phyloP scores from a whole-genome alignment of 1,140 invertebrate genomes.

The Drosophila nasuta region DNA sequence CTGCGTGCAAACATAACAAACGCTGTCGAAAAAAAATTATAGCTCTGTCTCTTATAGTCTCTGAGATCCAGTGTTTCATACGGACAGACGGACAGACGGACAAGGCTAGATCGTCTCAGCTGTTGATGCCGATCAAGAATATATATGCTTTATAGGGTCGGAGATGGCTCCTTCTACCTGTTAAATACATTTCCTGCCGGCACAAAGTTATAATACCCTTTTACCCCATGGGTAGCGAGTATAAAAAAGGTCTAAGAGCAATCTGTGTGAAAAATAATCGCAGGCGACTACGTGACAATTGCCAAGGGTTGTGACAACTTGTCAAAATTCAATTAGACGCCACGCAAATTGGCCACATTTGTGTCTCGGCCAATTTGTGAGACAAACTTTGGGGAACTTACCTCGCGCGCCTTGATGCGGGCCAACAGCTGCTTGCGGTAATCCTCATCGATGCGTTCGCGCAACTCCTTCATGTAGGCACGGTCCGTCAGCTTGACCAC shows the following conservation, averaged over 20 bases:
- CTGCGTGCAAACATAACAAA: too few species aligned
- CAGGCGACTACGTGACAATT: conserved; percentile 64
- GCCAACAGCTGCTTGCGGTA: conserved; percentile 86
- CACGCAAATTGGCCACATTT: conserved; percentile 75
- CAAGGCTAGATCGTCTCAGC: too few species aligned
- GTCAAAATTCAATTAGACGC: conserved; percentile 72
- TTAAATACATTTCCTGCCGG: too few species aligned
- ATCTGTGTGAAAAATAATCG: conserved; percentile 26
- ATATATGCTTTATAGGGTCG: too few species aligned
- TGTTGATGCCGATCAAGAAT: too few species aligned
- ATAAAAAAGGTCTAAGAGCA: conserved; percentile 40
- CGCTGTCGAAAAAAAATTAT: too few species aligned
- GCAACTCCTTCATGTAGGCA: conserved; percentile 87
- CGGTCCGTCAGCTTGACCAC: conserved; percentile 88
- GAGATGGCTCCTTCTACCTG: too few species aligned
- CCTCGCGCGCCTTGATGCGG: conserved; percentile 87
- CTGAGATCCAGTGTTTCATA: too few species aligned
- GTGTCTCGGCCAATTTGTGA: conserved; percentile 43
- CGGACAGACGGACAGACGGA: too few species aligned
- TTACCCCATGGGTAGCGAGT: too few species aligned
- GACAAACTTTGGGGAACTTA: conserved; percentile 66
- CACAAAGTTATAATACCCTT: too few species aligned
- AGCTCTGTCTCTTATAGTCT: too few species aligned
- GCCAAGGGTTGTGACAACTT: conserved; percentile 45
- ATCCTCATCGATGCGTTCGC: conserved; percentile 86